Evolutionary conservation across 2,888 invertebrate species (phyloP).

Genomic region (Caenorhabditis sp.): DNA sequence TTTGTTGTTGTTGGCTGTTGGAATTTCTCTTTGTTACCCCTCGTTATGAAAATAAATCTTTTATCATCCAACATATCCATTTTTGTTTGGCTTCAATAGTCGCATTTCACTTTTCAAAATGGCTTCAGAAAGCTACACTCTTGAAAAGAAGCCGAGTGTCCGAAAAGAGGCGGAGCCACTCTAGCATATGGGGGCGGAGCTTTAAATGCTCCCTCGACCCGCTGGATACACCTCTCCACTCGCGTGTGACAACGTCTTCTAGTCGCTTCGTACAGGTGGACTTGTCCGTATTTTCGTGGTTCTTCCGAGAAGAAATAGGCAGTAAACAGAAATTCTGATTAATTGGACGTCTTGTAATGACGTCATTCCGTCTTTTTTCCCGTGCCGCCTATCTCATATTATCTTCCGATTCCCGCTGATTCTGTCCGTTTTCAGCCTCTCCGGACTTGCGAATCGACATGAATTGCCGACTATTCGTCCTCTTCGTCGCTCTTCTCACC

Average conservation of each 20-base stretch:
- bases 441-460: slow-evolving; percentile 13
- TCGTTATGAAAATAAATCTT: slow-evolving; percentile 17
- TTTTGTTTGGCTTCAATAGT: background rate
- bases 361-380: background rate
- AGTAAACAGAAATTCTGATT: slow-evolving; percentile 15
- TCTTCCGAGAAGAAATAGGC: slow-evolving; percentile 8
- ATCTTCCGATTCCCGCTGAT: background rate
- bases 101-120: background rate
- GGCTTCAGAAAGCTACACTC: slow-evolving; percentile 17
- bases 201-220: background rate
- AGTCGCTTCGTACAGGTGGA: slow-evolving; percentile 9
- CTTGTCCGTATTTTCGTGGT: slow-evolving; percentile 8
- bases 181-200: slow-evolving; percentile 27
- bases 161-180: slow-evolving; percentile 23
- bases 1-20: slow-evolving; percentile 62
- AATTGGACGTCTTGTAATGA: slow-evolving; percentile 1
- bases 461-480: slow-evolving; percentile 34
- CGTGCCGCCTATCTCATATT: background rate
- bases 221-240: background rate
- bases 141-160: slow-evolving; percentile 8
- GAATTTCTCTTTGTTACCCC: slow-evolving; percentile 25
- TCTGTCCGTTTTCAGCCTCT: slow-evolving; percentile 19
- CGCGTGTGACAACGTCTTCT: background rate
- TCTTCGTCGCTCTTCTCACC: slow-evolving; percentile 31
- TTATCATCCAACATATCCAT: slow-evolving; percentile 11